Evolutionary conservation across 2,113 vertebrate genomes (phyloP).

Genomic region (Neotoma lepida): DNA sequence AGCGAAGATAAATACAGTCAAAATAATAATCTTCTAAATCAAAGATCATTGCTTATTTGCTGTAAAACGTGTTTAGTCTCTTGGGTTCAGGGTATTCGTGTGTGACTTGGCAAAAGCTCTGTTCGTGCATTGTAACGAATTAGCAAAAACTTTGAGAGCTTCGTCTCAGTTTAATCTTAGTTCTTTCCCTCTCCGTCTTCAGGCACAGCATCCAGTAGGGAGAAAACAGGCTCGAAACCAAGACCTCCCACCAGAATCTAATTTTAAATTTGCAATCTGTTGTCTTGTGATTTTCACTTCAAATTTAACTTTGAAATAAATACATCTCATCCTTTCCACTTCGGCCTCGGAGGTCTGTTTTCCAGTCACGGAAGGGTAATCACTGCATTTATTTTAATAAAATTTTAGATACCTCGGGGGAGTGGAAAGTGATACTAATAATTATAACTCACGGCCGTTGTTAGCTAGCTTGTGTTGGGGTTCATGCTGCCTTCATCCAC

Average conservation of each 20-base stretch:
- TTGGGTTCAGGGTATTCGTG: conserved; percentile 16
- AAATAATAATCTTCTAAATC: conserved; percentile 51
- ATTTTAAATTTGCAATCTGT: conserved; percentile 89
- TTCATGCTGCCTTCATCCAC: background rate
- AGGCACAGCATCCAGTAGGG: conserved; percentile 78
- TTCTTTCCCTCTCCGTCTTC: conserved; percentile 67
- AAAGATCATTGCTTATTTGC: conserved; percentile 66
- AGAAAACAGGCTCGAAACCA: conserved; percentile 85
- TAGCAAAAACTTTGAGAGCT: conserved; percentile 80
- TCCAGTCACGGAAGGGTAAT: conserved; percentile 59
- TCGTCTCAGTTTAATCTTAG: conserved; percentile 81
- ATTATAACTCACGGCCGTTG: background rate
- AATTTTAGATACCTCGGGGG: conserved; percentile 60
- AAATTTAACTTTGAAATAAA: conserved; percentile 83
- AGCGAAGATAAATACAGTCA: conserved; percentile 50
- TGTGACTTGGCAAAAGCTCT: conserved; percentile 73
- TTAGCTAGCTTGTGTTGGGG: background rate
- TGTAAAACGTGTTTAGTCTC: conserved; percentile 67
- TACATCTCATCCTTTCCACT: conserved; percentile 77
- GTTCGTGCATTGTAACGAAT: conserved; percentile 78
- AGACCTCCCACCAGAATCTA: conserved; percentile 88
- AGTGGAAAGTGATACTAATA: conserved; percentile 33
- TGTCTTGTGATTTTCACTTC: conserved; percentile 86
- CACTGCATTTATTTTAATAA: conserved; percentile 71
- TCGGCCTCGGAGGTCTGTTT: conserved; percentile 63